Percentiles rank a stretch among this genome's conserved stretches.
These are phyloP conservation scores for Laticauda laticaudata DNA, from an alignment of 2,113 vertebrate genomes.

Conservation along the genomic window DNA sequence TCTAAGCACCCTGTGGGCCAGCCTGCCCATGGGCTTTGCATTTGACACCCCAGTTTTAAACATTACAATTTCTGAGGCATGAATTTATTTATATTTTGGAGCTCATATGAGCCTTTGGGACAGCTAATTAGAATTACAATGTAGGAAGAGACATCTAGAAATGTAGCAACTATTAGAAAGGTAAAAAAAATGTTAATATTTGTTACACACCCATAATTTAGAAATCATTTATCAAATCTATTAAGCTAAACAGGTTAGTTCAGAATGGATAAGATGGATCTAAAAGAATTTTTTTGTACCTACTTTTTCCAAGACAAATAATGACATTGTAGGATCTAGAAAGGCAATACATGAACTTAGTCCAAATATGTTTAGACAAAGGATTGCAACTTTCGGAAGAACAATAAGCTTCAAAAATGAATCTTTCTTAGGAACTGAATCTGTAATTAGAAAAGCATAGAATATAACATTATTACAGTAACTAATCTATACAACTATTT, in stretches of 20 bases:
- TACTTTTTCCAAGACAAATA: conserved; percentile 86
- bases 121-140: background rate
- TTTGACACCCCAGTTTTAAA: background rate
- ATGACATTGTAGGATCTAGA: conserved; percentile 88
- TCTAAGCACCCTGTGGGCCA: too few relatives aligned
- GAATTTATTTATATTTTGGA: background rate
- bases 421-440: conserved; percentile 71
- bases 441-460: conserved; percentile 60
- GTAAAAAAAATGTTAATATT: background rate
- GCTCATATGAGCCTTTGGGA: background rate
- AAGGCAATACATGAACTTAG: conserved; percentile 85
- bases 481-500: background rate
- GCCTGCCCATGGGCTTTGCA: too few relatives aligned
- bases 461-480: background rate
- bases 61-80: background rate
- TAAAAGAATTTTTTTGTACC: conserved; percentile 18
- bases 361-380: conserved; percentile 80
- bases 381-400: conserved; percentile 76
- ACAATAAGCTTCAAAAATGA: conserved; percentile 84
- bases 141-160: background rate
- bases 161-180: background rate
- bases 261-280: background rate
- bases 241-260: background rate
- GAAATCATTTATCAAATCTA: background rate
- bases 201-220: background rate